Evolutionary conservation across 1,140 invertebrate genomes (phyloP).

Genomic region (Conus ventricosus): DNA sequence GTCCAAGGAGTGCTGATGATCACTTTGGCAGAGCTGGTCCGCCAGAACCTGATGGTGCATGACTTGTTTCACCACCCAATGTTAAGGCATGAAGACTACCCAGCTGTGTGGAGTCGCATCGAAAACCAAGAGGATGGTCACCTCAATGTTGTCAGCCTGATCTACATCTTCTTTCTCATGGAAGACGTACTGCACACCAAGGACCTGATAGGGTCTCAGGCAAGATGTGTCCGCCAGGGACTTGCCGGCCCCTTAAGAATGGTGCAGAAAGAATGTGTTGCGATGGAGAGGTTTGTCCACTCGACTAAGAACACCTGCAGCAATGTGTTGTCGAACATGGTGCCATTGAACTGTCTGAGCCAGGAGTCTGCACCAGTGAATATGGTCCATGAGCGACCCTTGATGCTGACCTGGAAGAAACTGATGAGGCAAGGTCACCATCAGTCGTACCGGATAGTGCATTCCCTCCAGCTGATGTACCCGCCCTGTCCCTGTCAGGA

Average conservation of each 20-base stretch:
- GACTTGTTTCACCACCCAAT: background rate
- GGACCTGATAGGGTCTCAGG: background rate
- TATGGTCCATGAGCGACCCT: background rate
- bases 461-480: slow-evolving; percentile 1
- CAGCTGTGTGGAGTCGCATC: background rate
- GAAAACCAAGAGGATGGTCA: too few relatives aligned
- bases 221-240: background rate
- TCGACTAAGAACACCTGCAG: too few relatives aligned
- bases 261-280: background rate
- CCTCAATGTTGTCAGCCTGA: background rate
- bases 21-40: background rate
- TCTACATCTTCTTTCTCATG: background rate
- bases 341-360: too few relatives aligned
- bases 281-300: background rate
- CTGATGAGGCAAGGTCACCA: background rate
- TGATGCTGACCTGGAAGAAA: background rate
- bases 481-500: background rate
- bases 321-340: too few relatives aligned
- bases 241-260: background rate
- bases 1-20: slow-evolving; percentile 4
- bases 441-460: background rate
- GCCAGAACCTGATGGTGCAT: background rate
- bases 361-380: background rate
- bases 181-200: background rate
- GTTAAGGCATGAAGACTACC: background rate